Conservation (phyloP, 2,797 vertebrate genomes). For the Graptemys geographica region DNA sequence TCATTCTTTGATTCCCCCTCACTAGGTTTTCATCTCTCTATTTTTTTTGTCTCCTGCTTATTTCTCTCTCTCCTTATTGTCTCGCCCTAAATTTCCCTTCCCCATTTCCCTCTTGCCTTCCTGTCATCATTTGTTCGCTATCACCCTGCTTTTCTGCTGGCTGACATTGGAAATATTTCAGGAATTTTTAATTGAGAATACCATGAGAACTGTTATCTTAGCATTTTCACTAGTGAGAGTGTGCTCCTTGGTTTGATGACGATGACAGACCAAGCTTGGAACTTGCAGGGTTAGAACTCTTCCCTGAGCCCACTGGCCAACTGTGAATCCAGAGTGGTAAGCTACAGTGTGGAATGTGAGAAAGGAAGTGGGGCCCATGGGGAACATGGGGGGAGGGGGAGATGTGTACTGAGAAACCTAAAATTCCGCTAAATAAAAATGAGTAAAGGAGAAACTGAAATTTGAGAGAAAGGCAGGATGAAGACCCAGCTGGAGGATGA, state of each 20-base stretch:
- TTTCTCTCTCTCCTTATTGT: neutral
- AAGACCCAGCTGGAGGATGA: constrained; percentile 55
- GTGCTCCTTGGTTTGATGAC: constrained; percentile 23
- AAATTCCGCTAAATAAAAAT: constrained; percentile 71
- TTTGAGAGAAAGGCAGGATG: constrained; percentile 57
- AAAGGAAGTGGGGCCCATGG: constrained; percentile 75
- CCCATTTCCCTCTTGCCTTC: constrained; percentile 71
- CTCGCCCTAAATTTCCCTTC: constrained; percentile 36
- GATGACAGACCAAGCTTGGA: constrained; percentile 48
- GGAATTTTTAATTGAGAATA: constrained; percentile 83
- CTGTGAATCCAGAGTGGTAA: constrained; percentile 55
- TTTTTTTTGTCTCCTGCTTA: neutral
- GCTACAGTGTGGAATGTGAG: constrained; percentile 77
- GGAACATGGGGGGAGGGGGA: constrained; percentile 68
- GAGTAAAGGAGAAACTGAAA: constrained; percentile 65
- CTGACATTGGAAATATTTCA: constrained; percentile 83
- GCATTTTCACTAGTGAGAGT: constrained; percentile 77
- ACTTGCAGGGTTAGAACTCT: constrained; percentile 63
- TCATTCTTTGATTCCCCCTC: constrained; percentile 42
- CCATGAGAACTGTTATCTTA: constrained; percentile 82
- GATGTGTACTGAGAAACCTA: constrained; percentile 62
- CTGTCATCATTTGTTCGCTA: constrained; percentile 83
- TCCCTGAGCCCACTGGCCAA: constrained; percentile 68
- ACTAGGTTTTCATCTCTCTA: constrained; percentile 13
- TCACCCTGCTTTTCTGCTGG: constrained; percentile 80